Evolutionary conservation across 2,797 vertebrate genomes (phyloP).

Genomic region (Eupleurogrammus muticus): DNA sequence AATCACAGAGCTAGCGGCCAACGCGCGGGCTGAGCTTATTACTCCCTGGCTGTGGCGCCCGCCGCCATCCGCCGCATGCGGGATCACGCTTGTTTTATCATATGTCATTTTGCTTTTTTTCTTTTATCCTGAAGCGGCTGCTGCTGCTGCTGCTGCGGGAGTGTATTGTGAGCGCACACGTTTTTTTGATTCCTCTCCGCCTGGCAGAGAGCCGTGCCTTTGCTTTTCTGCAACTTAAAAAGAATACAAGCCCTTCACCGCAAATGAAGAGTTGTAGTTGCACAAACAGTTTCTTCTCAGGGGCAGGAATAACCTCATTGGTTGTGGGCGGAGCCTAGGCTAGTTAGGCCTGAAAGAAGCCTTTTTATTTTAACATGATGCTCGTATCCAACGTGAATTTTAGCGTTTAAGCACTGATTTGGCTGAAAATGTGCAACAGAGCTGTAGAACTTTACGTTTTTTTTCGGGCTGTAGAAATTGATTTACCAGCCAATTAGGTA

Average conservation of each 20-base stretch:
- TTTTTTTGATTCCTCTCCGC: slow-evolving; percentile 56
- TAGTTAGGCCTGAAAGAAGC: slow-evolving; percentile 17
- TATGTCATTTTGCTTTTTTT: slow-evolving; percentile 68
- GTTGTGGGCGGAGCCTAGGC: slow-evolving; percentile 60
- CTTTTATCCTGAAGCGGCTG: too few relatives aligned
- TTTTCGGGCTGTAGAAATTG: background rate
- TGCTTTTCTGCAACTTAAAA: slow-evolving; percentile 57
- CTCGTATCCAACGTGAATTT: background rate
- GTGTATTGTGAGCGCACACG: slow-evolving; percentile 51
- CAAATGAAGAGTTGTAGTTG: slow-evolving; percentile 69
- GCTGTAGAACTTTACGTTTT: too few relatives aligned
- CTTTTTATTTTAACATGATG: slow-evolving; percentile 29
- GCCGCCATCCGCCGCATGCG: slow-evolving; percentile 69
- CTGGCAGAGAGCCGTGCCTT: slow-evolving; percentile 49
- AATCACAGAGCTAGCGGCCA: slow-evolving; percentile 78
- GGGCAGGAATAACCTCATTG: slow-evolving; percentile 67
- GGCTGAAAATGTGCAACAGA: too few relatives aligned
- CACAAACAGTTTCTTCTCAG: slow-evolving; percentile 66
- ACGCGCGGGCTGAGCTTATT: slow-evolving; percentile 72
- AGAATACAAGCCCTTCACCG: slow-evolving; percentile 62
- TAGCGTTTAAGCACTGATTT: too few relatives aligned
- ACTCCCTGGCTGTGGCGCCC: slow-evolving; percentile 70
- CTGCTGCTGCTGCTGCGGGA: slow-evolving; percentile 47
- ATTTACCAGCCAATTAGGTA: slow-evolving; percentile 16
- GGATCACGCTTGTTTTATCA: slow-evolving; percentile 73